Percentiles rank a stretch among this genome's conserved stretches.
Conservation (phyloP, 2,888 invertebrate genomes). For the Melinaea marsaeus region DNA sequence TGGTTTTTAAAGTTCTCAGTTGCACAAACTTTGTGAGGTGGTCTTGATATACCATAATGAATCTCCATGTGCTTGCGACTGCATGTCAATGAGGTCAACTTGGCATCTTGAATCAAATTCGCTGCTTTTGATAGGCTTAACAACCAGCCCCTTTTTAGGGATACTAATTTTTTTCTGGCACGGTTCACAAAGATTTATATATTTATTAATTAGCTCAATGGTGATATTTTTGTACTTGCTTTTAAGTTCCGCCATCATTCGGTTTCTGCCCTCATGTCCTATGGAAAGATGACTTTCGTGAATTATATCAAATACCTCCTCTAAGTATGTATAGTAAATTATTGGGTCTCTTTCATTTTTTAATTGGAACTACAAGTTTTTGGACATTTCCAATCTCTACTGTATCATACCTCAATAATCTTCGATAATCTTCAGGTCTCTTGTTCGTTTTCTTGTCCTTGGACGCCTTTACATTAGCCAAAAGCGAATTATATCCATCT, state of each 20-base stretch:
- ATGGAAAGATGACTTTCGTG: neutral
- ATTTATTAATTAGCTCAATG: neutral
- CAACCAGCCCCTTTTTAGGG: slow-evolving; percentile 2
- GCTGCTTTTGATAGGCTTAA: neutral
- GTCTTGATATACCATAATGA: slow-evolving; percentile 21
- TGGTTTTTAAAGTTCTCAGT: slow-evolving; percentile 40
- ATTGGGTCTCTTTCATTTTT: too few species aligned
- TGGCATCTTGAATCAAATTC: slow-evolving; percentile 22
- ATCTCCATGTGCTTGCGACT: slow-evolving; percentile 11
- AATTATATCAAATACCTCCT: neutral
- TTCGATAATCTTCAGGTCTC: too few species aligned
- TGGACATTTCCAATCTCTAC: too few species aligned
- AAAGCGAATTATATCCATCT: too few species aligned
- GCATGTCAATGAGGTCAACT: slow-evolving; percentile 23
- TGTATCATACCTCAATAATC: too few species aligned
- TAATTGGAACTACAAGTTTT: too few species aligned
- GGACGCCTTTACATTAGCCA: too few species aligned
- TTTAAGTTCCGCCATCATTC: neutral
- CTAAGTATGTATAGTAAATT: too few species aligned
- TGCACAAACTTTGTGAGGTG: slow-evolving; percentile 19
- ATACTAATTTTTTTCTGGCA: neutral
- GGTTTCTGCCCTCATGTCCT: slow-evolving; percentile 1
- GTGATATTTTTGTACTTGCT: slow-evolving; percentile 3
- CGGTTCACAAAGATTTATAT: neutral
- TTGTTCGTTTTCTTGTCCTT: too few species aligned